Conservation (phyloP, 2,888 invertebrate genomes). For the Amphimallon solstitiale region DNA sequence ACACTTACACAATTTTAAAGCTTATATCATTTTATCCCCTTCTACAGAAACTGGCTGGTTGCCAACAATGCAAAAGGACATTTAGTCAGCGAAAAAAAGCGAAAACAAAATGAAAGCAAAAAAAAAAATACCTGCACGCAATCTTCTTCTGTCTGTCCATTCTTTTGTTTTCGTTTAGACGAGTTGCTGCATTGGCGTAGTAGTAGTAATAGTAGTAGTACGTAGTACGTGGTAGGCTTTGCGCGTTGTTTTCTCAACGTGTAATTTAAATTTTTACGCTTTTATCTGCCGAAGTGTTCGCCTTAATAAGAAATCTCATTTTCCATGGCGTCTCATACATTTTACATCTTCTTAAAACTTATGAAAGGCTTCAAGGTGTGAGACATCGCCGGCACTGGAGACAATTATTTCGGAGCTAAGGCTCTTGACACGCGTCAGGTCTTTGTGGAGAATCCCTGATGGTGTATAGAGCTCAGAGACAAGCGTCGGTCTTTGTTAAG, state of each 20-base stretch:
- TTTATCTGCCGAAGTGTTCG: not conserved
- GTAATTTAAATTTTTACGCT: constrained; percentile 7
- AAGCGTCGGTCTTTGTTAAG: too few relatives aligned
- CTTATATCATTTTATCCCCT: too few relatives aligned
- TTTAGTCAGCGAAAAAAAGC: constrained; percentile 8
- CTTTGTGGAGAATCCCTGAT: not conserved
- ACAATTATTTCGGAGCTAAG: constrained; percentile 7
- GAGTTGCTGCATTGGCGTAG: too few relatives aligned
- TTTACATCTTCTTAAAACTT: constrained; percentile 10
- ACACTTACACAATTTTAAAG: too few relatives aligned
- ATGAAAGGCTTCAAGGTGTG: constrained; percentile 1
- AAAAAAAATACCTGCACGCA: constrained; percentile 11
- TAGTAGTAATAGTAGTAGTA: too few relatives aligned
- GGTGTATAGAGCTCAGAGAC: too few relatives aligned
- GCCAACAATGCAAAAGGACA: not conserved
- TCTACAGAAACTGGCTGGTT: too few relatives aligned
- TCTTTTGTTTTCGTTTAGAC: too few relatives aligned
- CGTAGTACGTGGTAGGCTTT: too few relatives aligned
- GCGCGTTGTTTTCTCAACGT: too few relatives aligned
- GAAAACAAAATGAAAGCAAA: constrained; percentile 10
- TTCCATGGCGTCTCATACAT: constrained; percentile 8
- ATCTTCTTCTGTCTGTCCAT: too few relatives aligned
- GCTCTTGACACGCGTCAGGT: constrained; percentile 15
- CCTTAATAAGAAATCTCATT: constrained; percentile 4
- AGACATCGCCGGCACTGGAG: not conserved